These are phyloP conservation scores for Drosophila nigritarsus DNA, from an alignment of 2,888 invertebrate species.

Conservation along the genomic window DNA sequence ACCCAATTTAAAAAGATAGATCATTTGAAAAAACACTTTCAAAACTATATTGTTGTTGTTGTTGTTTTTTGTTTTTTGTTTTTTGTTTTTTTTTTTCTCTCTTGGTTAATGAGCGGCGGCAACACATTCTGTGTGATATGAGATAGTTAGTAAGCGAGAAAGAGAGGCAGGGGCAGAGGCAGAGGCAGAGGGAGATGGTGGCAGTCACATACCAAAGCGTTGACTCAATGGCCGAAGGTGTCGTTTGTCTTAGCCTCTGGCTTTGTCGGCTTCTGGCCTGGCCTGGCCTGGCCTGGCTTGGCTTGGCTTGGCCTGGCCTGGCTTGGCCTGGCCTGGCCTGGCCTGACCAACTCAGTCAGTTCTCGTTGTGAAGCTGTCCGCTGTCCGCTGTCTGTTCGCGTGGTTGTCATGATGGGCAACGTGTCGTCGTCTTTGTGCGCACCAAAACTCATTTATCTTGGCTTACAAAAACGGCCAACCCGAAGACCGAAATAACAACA, in stretches of 20 bases:
- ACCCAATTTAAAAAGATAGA: slow-evolving; percentile 25
- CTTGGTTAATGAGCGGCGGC: slow-evolving; percentile 49
- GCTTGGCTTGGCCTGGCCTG: not conserved
- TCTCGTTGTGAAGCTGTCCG: slow-evolving; percentile 14
- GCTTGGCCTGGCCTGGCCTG: not conserved
- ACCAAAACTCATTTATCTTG: slow-evolving; percentile 83
- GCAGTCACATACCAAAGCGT: slow-evolving; percentile 73
- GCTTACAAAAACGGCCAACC: slow-evolving; percentile 61
- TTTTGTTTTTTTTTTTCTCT: not conserved
- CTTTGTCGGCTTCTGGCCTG: slow-evolving; percentile 68
- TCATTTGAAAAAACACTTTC: slow-evolving; percentile 49
- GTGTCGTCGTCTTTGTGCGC: slow-evolving; percentile 80
- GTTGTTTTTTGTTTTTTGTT: not conserved
- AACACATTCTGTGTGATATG: slow-evolving; percentile 16
- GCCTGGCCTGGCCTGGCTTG: not conserved
- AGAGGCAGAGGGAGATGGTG: not conserved
- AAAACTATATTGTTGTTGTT: slow-evolving; percentile 20
- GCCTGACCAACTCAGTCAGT: slow-evolving; percentile 2
- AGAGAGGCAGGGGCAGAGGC: not conserved
- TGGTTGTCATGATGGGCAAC: slow-evolving; percentile 68
- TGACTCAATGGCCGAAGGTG: slow-evolving; percentile 75
- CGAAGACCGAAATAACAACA: slow-evolving; percentile 31
- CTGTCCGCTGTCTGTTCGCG: slow-evolving; percentile 18
- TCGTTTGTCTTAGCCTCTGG: slow-evolving; percentile 75
- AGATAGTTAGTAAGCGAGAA: slow-evolving; percentile 5